phyloP scores from a whole-genome alignment of 92 coral and sea anemone species.

The Meandrina meandrites region DNA sequence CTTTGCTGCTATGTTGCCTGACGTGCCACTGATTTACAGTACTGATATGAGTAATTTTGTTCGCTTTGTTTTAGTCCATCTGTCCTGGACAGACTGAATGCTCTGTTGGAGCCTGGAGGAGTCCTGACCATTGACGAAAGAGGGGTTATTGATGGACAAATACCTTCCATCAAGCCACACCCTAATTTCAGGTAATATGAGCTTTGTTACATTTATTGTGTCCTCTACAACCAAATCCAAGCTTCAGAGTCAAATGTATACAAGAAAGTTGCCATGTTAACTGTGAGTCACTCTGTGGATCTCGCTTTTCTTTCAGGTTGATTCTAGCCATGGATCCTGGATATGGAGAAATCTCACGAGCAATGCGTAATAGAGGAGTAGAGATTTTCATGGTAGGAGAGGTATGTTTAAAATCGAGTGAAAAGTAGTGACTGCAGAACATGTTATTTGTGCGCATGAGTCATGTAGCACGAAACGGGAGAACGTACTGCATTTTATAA shows the following conservation, averaged over 20 bases:
- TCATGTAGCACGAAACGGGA: not conserved
- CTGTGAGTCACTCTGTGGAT: not conserved
- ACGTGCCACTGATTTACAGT: too few relatives aligned
- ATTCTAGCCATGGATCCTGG: constrained; percentile 93
- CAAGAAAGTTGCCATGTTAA: not conserved
- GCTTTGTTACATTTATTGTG: not conserved
- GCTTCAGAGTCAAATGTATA: not conserved
- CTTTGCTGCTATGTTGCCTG: too few relatives aligned
- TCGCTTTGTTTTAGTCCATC: constrained; percentile 73
- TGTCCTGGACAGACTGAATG: constrained; percentile 94
- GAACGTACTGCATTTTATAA: not conserved
- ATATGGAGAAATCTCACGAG: constrained; percentile 96
- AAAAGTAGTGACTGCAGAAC: not conserved
- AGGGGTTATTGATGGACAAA: constrained; percentile 93
- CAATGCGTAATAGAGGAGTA: constrained; percentile 98
- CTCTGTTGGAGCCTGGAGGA: constrained; percentile 93
- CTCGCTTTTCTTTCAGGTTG: constrained; percentile 47
- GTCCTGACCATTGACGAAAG: constrained; percentile 86
- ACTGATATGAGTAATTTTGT: not conserved
- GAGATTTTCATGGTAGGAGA: constrained; percentile 89
- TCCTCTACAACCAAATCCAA: too few relatives aligned
- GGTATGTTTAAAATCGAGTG: constrained; percentile 43
- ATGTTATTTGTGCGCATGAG: not conserved
- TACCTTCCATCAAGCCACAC: constrained; percentile 90
- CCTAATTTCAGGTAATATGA: constrained; percentile 83